Evolutionary conservation across 2,888 invertebrate genomes (phyloP).

Genomic region (Aquatica leii): DNA sequence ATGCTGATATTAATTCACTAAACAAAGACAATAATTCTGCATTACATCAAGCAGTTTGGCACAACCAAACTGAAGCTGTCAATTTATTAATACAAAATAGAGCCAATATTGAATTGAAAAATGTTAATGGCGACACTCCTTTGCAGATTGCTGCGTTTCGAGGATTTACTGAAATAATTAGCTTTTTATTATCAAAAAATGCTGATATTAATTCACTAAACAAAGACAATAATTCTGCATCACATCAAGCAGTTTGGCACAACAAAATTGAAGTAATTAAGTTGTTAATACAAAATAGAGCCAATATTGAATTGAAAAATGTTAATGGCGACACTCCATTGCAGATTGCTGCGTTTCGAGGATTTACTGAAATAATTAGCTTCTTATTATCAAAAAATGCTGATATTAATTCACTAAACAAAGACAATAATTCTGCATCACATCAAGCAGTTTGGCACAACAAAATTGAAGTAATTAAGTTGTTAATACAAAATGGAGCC

Average conservation of each 20-base stretch:
- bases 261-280: neutral
- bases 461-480: no score
- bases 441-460: neutral
- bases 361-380: neutral
- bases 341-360: neutral
- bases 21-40: slow-evolving; percentile 7
- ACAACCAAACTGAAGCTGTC: neutral
- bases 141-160: neutral
- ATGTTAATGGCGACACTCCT: neutral
- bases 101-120: neutral
- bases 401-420: neutral
- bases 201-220: neutral
- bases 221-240: neutral
- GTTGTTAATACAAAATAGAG: neutral
- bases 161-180: neutral
- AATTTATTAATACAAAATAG: neutral
- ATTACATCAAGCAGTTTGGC: neutral
- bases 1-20: neutral
- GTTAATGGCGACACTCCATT: neutral
- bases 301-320: neutral
- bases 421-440: neutral
- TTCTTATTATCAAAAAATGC: neutral
- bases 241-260: neutral
- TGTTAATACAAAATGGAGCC: no score
- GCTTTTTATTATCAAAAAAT: neutral